phyloP scores from a whole-genome alignment of 1,140 invertebrate genomes.

The Lamellibrachia luymesi region DNA sequence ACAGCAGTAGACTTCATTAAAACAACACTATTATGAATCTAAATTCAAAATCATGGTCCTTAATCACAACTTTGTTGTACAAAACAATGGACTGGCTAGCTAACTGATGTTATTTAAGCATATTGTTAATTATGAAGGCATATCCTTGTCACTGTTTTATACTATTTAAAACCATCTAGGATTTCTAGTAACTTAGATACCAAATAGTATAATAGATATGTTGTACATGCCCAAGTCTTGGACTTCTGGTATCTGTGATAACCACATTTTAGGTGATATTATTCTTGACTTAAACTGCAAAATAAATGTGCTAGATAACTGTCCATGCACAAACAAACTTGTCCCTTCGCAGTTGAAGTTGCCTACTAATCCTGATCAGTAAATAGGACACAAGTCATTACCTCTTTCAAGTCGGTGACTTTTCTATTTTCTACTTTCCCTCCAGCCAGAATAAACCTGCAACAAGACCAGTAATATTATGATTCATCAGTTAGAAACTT shows the following conservation, averaged over 20 bases:
- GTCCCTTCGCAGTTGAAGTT: no score
- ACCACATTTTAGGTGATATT: no score
- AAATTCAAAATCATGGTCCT: conserved; percentile 19
- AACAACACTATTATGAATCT: no score
- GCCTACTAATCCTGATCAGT: neutral
- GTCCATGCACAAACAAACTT: no score
- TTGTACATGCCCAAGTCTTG: no score
- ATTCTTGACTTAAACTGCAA: no score
- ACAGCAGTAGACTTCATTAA: no score
- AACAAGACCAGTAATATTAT: neutral
- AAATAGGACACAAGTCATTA: neutral
- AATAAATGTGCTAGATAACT: no score
- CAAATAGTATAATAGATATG: no score
- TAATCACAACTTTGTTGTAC: conserved; percentile 15
- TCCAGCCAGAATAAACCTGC: neutral
- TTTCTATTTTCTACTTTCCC: neutral
- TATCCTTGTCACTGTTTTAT: neutral
- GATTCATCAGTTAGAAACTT: neutral
- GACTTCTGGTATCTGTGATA: no score
- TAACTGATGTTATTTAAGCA: conserved; percentile 19
- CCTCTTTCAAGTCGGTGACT: neutral
- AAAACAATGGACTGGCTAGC: conserved; percentile 22
- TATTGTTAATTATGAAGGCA: neutral
- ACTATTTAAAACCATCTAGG: no score
- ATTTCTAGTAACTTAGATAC: no score